Evolutionary conservation across 1,140 invertebrate species (phyloP), one percentile per base, ranked within the genome.

Genomic region (Drosophila trapezifrons): DNA sequence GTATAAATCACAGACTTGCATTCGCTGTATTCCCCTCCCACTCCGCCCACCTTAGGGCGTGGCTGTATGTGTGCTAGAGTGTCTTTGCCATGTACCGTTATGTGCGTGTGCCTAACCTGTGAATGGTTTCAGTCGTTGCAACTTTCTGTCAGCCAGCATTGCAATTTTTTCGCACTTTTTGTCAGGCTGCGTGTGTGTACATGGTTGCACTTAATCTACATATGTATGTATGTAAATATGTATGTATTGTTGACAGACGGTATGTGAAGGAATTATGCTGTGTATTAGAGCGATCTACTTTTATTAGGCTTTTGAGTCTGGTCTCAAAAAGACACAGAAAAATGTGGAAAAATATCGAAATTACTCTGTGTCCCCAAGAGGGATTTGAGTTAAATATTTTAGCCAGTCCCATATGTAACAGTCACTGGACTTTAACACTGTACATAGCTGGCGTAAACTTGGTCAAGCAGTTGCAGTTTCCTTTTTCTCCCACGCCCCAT

Each of bases 1-100:
- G 70, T 80, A 54, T 54, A 86, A 87, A 87, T 87, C 83, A 83
- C 80, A 77, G 81, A 79, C 81, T 84, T 83, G 80, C 77, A 84
- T 56, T 78, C 71, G 25, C 65, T 15, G n/a, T 49, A 32, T 18
- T 65, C 17, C 37, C 27, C n/a, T 25, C 20, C 20, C 37, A 63
- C 46, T 38, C n/a, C 29, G n/a, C 25, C 69, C 69, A 58, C 69
- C 49, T 58, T 71, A 71, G 62, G 72, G 46, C 62, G 72, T 69
- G 63, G 63, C 18, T 40, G 63, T 57, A 35, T 57, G 43, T 46
- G 71, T 62, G 54, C 55, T n/a, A 38, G 35, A 18, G 29, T 52
- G 52, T 72, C 43, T 58, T 35, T 58, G 66, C 20, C 51, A 40
- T 72, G 35, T 46, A 69, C 63, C 52, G 69, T 71, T 58, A 71